These are phyloP conservation scores for Stenopsyche tienmushanensis DNA, from an alignment of 1,140 invertebrate genomes.

Conservation along the genomic window DNA sequence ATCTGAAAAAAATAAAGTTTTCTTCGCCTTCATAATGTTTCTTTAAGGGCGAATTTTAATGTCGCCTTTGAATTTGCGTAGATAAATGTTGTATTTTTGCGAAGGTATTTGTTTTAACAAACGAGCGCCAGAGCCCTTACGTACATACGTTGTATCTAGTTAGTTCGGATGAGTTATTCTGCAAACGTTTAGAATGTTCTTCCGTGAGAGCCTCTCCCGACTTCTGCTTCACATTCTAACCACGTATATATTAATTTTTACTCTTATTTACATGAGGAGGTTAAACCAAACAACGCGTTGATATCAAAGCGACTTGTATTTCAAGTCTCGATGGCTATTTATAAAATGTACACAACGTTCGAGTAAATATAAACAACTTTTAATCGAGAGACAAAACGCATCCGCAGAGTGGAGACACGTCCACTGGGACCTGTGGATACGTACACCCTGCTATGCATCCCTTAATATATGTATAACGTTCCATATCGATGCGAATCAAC, in stretches of 20 bases:
- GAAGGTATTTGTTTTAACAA: too few species aligned
- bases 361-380: slow-evolving; percentile 4
- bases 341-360: neutral
- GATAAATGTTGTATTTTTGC: too few species aligned
- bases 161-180: too few species aligned
- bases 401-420: neutral
- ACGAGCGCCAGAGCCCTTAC: too few species aligned
- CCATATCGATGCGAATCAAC: too few species aligned
- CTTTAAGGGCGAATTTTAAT: too few species aligned
- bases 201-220: neutral
- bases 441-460: neutral
- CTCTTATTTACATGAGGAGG: neutral
- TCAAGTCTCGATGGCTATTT: neutral
- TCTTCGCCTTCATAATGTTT: too few species aligned
- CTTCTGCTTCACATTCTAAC: neutral
- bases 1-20: too few species aligned
- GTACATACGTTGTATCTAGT: too few species aligned
- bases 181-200: slow-evolving; percentile 11
- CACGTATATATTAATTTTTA: neutral
- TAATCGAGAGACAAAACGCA: neutral
- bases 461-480: neutral
- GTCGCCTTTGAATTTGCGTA: too few species aligned
- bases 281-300: neutral
- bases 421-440: neutral
- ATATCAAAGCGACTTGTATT: neutral